Percentiles rank a stretch among this genome's conserved stretches.
Evolutionary conservation across 2,113 vertebrate genomes (phyloP).

Genomic region (cattle (Bos taurus)): DNA sequence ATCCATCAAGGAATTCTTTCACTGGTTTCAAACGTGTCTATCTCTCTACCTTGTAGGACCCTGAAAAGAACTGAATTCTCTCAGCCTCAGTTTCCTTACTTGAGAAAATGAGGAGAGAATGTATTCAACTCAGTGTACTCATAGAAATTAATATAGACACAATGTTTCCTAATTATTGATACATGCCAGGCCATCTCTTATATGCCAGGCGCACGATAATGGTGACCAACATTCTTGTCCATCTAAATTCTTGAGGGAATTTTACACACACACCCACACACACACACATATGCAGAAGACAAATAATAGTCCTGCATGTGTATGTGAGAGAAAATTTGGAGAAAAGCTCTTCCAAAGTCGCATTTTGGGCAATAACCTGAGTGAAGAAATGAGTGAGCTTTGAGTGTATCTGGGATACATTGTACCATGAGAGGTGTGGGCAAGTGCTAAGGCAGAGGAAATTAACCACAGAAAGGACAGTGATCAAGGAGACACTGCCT

Average conservation of each 20-base stretch:
- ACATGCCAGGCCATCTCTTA: not conserved
- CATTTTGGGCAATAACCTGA: not conserved
- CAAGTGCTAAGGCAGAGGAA: too few relatives aligned
- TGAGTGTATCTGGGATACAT: too few relatives aligned
- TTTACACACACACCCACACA: not conserved
- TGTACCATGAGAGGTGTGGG: too few relatives aligned
- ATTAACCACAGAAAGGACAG: too few relatives aligned
- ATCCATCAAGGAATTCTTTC: not conserved
- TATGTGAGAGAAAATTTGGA: not conserved
- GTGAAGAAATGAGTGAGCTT: not conserved
- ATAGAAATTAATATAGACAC: not conserved
- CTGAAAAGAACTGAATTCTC: too few relatives aligned
- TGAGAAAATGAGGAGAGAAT: not conserved
- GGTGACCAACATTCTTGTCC: not conserved
- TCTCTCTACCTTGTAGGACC: too few relatives aligned
- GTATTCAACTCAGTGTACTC: not conserved
- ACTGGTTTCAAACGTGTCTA: not conserved
- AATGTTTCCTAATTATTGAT: not conserved
- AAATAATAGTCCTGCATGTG: not conserved
- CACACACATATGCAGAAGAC: rapidly evolving
- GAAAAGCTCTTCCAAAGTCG: not conserved
- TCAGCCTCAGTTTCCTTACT: too few relatives aligned
- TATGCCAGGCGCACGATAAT: too few relatives aligned
- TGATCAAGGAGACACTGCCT: too few relatives aligned
- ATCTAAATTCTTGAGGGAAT: not conserved